These are phyloP conservation scores for Ceramica pisi DNA, from an alignment of 2,888 invertebrate genomes.

Conservation along the genomic window DNA sequence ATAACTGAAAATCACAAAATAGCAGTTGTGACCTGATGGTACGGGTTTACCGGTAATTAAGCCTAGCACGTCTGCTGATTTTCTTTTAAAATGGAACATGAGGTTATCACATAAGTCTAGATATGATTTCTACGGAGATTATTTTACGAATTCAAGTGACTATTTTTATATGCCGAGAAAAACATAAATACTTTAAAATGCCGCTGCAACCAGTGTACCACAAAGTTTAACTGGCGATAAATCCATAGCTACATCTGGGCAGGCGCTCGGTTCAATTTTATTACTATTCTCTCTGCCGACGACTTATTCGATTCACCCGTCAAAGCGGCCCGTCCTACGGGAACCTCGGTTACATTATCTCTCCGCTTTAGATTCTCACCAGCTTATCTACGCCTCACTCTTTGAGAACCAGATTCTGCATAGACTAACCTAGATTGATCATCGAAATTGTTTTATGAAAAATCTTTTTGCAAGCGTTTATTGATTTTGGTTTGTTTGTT, in stretches of 20 bases:
- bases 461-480: neutral
- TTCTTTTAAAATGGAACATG: neutral
- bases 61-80: neutral
- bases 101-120: too few relatives aligned
- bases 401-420: conserved; percentile 62
- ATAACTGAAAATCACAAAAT: too few relatives aligned
- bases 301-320: conserved; percentile 90
- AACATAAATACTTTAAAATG: neutral
- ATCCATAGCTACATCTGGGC: conserved; percentile 89
- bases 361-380: conserved; percentile 69
- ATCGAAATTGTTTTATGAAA: conserved; percentile 31
- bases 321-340: conserved; percentile 82
- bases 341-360: conserved; percentile 84
- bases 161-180: too few relatives aligned
- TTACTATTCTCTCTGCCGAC: conserved; percentile 87
- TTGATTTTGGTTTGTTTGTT: conserved; percentile 6
- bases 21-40: too few relatives aligned
- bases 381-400: conserved; percentile 72
- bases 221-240: conserved; percentile 80
- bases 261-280: conserved; percentile 89
- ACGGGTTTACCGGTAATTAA: neutral
- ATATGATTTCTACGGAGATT: too few relatives aligned
- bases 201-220: conserved; percentile 67
- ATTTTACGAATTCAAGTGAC: too few relatives aligned
- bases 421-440: conserved; percentile 44